phyloP scores from a whole-genome alignment of 1,140 invertebrate genomes.

The Asbolus verrucosus region DNA sequence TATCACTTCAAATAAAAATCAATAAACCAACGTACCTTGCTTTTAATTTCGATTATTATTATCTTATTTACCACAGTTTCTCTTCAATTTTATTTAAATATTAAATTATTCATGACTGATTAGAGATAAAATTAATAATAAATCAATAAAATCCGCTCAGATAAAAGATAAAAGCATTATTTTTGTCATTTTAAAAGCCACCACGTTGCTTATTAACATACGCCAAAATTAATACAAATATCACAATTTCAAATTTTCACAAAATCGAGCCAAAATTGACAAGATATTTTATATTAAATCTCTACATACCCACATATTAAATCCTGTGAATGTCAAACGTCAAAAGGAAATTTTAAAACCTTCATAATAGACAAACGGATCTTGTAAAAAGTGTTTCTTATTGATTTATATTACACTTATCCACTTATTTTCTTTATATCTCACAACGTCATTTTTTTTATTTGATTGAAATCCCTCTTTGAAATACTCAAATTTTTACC shows the following conservation, averaged over 20 bases:
- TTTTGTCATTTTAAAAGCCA: conserved; percentile 43
- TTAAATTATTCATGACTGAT: conserved; percentile 53
- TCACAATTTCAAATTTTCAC: background rate
- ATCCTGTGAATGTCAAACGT: background rate
- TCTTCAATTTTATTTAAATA: conserved; percentile 54
- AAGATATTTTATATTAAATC: background rate
- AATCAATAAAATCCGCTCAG: conserved; percentile 51
- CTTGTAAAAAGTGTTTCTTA: too few species aligned
- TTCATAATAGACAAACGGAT: background rate
- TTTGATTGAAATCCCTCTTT: too few species aligned
- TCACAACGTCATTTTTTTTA: conserved; percentile 7
- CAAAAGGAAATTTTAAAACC: background rate
- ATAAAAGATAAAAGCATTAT: conserved; percentile 52
- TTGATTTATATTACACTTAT: conserved; percentile 13
- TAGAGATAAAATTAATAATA: conserved; percentile 53
- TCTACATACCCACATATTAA: background rate
- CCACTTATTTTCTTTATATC: background rate
- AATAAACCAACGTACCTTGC: conserved; percentile 50
- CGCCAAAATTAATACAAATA: background rate
- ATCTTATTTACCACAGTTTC: conserved; percentile 55
- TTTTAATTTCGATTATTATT: conserved; percentile 56
- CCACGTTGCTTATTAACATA: conserved; percentile 20
- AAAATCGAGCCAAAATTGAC: too few species aligned
- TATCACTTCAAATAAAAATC: conserved; percentile 58
- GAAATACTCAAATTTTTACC: too few species aligned